These are phyloP conservation scores for Microchrysa polita DNA, from an alignment of 2,888 invertebrate species.

Conservation along the genomic window DNA sequence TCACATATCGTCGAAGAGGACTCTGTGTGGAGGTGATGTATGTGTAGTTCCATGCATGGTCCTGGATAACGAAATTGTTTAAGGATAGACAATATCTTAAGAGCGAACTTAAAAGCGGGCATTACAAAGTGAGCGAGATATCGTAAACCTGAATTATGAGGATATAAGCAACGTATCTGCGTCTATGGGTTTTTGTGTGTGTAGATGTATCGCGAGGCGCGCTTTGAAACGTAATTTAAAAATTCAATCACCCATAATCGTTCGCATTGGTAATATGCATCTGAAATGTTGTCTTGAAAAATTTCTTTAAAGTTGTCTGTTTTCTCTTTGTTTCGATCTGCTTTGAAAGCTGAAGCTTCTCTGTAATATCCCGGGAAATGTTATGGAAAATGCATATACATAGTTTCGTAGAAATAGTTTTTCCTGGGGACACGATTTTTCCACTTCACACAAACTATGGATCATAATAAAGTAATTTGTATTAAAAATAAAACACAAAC, in stretches of 20 bases:
- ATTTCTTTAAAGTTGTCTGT: not conserved
- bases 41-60: conserved; percentile 29
- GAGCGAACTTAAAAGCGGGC: conserved; percentile 35
- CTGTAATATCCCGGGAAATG: no score
- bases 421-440: no score
- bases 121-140: conserved; percentile 41
- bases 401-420: no score
- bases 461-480: no score
- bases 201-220: not conserved
- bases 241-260: conserved; percentile 31
- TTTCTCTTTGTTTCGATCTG: not conserved
- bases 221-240: conserved; percentile 19
- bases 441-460: no score
- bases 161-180: not conserved
- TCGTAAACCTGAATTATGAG: conserved; percentile 34
- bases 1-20: conserved; percentile 25
- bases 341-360: no score
- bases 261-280: conserved; percentile 14
- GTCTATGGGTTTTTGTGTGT: not conserved
- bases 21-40: conserved; percentile 20
- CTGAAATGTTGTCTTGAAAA: conserved; percentile 13
- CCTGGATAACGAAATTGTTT: conserved; percentile 42
- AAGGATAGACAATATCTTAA: conserved; percentile 40
- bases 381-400: no score
- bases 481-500: no score